phyloP scores from a whole-genome alignment of 1,140 invertebrate genomes.

The Glossosoma conforme region DNA sequence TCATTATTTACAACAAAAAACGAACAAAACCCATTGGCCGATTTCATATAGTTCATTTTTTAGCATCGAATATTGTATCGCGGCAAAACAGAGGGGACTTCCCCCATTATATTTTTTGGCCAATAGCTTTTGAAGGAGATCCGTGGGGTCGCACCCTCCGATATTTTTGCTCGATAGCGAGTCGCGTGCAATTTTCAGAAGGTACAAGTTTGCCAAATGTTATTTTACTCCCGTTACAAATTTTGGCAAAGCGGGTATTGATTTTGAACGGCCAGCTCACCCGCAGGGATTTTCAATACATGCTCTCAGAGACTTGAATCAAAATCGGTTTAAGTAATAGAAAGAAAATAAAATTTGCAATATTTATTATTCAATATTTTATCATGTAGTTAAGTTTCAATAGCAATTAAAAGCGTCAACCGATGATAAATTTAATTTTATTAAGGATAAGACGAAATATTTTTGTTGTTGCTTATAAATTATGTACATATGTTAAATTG shows the following conservation, averaged over 20 bases:
- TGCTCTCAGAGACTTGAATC: too few species aligned
- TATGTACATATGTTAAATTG: too few species aligned
- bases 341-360: too few species aligned
- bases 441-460: too few species aligned
- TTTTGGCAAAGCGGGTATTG: conserved; percentile 6
- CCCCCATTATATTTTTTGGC: conserved; percentile 1
- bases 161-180: neutral
- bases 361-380: too few species aligned
- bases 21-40: conserved; percentile 23
- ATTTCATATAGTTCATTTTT: conserved; percentile 19
- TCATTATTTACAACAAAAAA: conserved; percentile 6
- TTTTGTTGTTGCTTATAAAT: too few species aligned
- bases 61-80: conserved; percentile 21
- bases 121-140: neutral
- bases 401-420: too few species aligned
- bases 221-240: conserved; percentile 12
- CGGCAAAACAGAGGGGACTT: conserved; percentile 1
- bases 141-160: conserved; percentile 14
- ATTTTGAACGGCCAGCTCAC: too few species aligned
- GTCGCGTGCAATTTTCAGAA: conserved; percentile 13
- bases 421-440: too few species aligned
- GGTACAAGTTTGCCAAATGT: conserved; percentile 17
- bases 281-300: too few species aligned
- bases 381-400: too few species aligned
- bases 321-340: too few species aligned